Base-by-base conservation (phyloP, 2,888 invertebrate species). In the Stegana nigrithorax region DNA sequence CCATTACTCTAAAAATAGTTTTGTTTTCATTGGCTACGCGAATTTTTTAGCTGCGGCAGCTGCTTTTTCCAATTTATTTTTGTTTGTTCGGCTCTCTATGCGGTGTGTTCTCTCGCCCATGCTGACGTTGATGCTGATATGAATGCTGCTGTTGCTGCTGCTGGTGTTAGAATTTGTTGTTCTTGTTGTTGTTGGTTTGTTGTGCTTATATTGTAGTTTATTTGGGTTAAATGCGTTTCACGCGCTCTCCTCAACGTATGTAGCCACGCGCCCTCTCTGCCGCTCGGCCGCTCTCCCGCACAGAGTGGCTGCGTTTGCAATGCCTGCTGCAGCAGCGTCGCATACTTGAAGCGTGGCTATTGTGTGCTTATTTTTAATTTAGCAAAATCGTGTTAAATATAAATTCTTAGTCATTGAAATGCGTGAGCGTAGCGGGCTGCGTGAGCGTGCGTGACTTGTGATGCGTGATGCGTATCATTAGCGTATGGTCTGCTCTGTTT, bases 341-440 rank as follows among this genome's bases (percentile, higher is more conserved):
- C 23, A 47, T 47, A 12, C 2, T 17, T 17, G 44, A 47, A 12
- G 29, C 29, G 32, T 14, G 55, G 53, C 53, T 25, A 62, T 65
- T 59, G 64, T 69, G 67, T 74, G 32, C 57, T 72, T 75, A 78
- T 76, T 78, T 78, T 69, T 72, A 76, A 76, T 76, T 75, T 75
- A 76, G 76, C 76, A 47, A 76, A 76, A 66, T 62, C 67, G 8
- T 12, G 36, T 73, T 75, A 57, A 65, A 76, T 78, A 76, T 76
- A 76, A 73, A 70, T 62, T 70, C 64, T 76, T 76, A 78, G 73
- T 78, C 76, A 76, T 78, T 72, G 69, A 67, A 68, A 36, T 67
- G 68, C 55, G 66, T 51, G 65, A 61, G 60, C 19, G 51, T n/a
- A 17, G 19, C 8, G 14, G 3, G n/a, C 21, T 47, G 39, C 56